phyloP scores from a whole-genome alignment of 2,113 vertebrate genomes.

The Bos javanicus region DNA sequence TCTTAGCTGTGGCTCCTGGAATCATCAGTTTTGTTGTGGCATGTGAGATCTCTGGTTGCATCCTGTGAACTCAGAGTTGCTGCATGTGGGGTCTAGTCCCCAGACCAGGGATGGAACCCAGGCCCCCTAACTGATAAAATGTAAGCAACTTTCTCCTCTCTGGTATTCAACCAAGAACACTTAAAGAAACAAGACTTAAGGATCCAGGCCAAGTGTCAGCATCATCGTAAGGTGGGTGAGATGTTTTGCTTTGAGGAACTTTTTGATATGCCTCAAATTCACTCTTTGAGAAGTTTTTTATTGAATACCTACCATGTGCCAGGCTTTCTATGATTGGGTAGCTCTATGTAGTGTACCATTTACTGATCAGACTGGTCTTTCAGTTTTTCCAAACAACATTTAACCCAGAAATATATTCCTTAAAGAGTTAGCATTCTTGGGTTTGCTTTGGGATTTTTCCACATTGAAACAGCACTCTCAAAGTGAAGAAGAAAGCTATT shows the following conservation, averaged over 20 bases:
- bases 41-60: background rate
- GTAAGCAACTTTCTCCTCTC: background rate
- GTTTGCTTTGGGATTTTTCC: background rate
- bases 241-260: background rate
- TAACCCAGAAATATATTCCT: constrained; percentile 9
- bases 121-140: background rate
- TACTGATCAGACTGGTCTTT: background rate
- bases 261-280: background rate
- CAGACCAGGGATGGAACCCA: background rate
- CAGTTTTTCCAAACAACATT: background rate
- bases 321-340: background rate
- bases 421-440: background rate
- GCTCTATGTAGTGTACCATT: background rate
- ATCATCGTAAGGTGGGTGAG: background rate
- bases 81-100: background rate
- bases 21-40: background rate
- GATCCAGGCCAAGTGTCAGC: background rate
- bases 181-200: background rate
- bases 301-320: background rate
- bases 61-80: background rate
- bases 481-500: background rate
- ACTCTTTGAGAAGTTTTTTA: background rate
- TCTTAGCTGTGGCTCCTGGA: background rate
- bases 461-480: background rate
- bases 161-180: background rate